A percentile compares a stretch with the other conserved stretches of the same genome.
Conservation (phyloP, 2,113 vertebrate species). For the Leiothrix lutea region DNA sequence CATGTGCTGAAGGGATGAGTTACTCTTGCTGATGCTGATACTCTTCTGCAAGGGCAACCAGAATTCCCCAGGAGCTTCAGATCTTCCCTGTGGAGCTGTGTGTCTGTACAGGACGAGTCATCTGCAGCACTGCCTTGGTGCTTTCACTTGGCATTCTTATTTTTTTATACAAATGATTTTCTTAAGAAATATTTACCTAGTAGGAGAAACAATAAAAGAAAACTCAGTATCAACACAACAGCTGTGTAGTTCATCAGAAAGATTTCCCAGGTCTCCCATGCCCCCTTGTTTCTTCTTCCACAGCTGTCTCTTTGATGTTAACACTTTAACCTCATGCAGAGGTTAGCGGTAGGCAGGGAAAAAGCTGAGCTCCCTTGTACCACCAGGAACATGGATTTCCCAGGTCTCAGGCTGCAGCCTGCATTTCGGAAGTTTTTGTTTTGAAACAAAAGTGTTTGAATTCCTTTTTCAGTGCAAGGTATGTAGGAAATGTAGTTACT, state of each 20-base stretch:
- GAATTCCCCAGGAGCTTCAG: not conserved
- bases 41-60: not conserved
- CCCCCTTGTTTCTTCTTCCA: not conserved
- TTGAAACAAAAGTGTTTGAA: not conserved
- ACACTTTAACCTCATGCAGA: not conserved
- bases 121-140: not conserved
- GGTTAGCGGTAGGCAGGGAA: not conserved
- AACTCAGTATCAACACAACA: not conserved
- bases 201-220: not conserved
- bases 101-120: not conserved
- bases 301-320: not conserved
- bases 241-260: not conserved
- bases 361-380: not conserved
- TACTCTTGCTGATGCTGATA: not conserved
- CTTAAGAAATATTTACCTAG: not conserved
- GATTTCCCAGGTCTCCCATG: not conserved
- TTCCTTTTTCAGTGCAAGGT: not conserved
- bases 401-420: not conserved
- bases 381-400: not conserved
- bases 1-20: not conserved
- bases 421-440: not conserved
- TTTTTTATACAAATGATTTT: not conserved
- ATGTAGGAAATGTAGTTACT: conserved; percentile 8
- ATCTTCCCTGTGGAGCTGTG: not conserved
- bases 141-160: not conserved